Percentiles rank a stretch among this genome's conserved stretches.
Evolutionary conservation across 2,797 vertebrate species (phyloP).

Genomic region (Monodelphis domestica): DNA sequence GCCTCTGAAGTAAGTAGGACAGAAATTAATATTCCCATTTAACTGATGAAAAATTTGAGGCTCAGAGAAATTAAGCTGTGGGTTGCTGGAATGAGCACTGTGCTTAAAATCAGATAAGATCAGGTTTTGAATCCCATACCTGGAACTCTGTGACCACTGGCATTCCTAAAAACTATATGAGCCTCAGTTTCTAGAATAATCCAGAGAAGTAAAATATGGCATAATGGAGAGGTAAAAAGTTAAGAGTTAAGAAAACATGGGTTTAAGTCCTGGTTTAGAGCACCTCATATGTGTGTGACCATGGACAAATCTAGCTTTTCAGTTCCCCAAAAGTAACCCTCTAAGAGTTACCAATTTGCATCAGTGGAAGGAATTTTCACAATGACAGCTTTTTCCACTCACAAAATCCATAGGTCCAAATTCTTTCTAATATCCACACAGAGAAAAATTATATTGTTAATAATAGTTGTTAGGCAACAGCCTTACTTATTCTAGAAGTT

Average conservation of each 20-base stretch:
- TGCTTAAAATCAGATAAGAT: neutral
- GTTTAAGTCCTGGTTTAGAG: neutral
- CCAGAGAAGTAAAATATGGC: neutral
- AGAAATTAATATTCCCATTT: neutral
- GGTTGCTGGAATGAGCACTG: neutral
- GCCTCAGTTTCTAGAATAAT: neutral
- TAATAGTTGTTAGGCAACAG: neutral
- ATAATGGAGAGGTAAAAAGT: neutral
- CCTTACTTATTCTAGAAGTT: neutral
- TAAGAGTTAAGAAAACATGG: neutral
- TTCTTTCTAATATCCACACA: neutral
- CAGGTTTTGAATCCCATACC: neutral
- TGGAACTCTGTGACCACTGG: neutral
- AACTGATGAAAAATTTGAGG: neutral
- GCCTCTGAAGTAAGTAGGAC: neutral
- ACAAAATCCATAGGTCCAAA: neutral
- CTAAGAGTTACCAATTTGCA: neutral
- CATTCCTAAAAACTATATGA: neutral
- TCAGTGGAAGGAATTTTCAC: neutral
- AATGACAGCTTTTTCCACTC: neutral
- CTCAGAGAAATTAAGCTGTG: neutral
- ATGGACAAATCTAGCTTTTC: neutral
- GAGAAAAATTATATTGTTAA: neutral
- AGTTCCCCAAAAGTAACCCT: neutral
- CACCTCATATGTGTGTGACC: neutral